Evolutionary conservation across 2,797 vertebrate species (phyloP).

Genomic region (Ceryle rudis): DNA sequence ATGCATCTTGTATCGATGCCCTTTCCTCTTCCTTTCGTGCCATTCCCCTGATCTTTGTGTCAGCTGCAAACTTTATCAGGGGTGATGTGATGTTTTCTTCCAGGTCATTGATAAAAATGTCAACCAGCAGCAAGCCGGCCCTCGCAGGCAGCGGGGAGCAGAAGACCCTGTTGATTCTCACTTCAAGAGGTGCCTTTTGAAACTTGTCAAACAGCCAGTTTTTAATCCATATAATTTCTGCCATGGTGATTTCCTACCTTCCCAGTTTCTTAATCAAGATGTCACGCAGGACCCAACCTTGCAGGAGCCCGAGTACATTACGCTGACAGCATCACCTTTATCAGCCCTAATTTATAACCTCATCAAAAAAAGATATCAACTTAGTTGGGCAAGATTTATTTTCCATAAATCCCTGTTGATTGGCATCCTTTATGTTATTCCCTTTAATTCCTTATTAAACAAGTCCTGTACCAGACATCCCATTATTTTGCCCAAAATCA

Average conservation of each 20-base stretch:
- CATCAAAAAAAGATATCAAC: constrained; percentile 53
- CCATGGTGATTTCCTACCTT: not conserved
- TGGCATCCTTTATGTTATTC: constrained; percentile 59
- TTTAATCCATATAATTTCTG: constrained; percentile 12
- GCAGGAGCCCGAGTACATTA: not conserved
- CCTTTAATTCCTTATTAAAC: constrained; percentile 66
- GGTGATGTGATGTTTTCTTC: not conserved
- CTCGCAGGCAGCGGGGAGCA: not conserved
- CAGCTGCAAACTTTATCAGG: constrained; percentile 16
- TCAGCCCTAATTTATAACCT: constrained; percentile 51
- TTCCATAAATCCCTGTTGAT: constrained; percentile 57
- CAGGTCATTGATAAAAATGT: constrained; percentile 35
- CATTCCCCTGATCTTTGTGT: not conserved
- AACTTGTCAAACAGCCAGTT: not conserved
- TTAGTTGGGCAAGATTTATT: constrained; percentile 37
- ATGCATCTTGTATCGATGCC: not conserved
- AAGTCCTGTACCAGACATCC: constrained; percentile 39
- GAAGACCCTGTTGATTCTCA: not conserved
- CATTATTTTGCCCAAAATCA: constrained; percentile 61
- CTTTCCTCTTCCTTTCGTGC: not conserved
- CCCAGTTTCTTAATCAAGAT: constrained; percentile 64
- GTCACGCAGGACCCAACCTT: not conserved
- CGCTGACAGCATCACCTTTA: constrained; percentile 26
- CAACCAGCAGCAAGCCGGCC: not conserved
- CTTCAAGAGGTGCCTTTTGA: not conserved